Evolutionary conservation across 2,797 vertebrate genomes (phyloP), one percentile per base, ranked within the genome.

Genomic region (Sebastes iracundus): DNA sequence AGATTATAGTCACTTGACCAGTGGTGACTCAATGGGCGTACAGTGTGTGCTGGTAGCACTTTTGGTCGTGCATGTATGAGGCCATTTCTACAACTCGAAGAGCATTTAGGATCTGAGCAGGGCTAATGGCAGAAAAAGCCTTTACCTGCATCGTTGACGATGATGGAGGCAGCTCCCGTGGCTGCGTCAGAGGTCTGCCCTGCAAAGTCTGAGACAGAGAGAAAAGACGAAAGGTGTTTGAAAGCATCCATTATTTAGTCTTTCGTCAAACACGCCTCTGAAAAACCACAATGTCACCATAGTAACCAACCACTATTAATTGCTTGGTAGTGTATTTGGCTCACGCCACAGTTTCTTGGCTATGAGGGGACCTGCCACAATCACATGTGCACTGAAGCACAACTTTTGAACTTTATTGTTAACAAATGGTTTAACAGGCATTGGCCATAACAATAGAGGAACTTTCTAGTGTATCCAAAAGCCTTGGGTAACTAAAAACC

Each of bases 91-190:
- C 67, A 85, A 76, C 77, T 84, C 60, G 38, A 58, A 72, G 79
- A 68, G 83, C 53, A 80, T 92, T 88, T 69, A 86, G 79, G 77
- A 71, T 79, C 72, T 79, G 81, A 85, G 80, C 71, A 85, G 71
- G 68, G 66, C 6, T 62, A 38, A 53, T 38, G 22, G n/a, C 10
- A 25, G 33, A 13, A 58, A 63, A 81, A 77, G 55, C 58, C 16
- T 85, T 93, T 96, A 99, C 98, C 98, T 98, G 97, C 96, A 72
- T 95, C 92, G 82, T 98, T 97, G 79, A 99, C 97, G 79, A 97
- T 96, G 92, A 99, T 97, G 89, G 97, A 97, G 88, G 99, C 98
- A 66, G 96, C 91, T 94, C 98, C 98, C 63, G 98, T 99, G 67
- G 97, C 96, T 81, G 97, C 97, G 42, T 96, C 95, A 75, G 95